Evolutionary conservation across 2,113 vertebrate species (phyloP).

Genomic region (Vulpes vulpes): DNA sequence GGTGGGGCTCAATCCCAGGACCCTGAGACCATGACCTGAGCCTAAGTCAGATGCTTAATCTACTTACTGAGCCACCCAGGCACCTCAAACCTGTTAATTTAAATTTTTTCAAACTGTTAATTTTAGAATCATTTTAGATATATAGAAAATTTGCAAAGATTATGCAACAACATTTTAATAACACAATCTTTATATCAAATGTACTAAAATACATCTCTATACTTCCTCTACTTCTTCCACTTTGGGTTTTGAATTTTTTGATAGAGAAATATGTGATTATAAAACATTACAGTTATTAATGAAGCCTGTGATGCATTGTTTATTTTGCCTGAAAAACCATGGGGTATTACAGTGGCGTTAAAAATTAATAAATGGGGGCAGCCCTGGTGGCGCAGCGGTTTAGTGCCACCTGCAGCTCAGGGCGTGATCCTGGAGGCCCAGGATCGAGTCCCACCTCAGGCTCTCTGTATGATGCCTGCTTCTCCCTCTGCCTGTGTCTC

Average conservation of each 20-base stretch:
- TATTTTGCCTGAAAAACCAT: not conserved
- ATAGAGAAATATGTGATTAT: not conserved
- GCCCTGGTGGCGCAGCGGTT: too few relatives aligned
- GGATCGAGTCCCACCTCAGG: too few relatives aligned
- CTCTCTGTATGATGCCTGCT: too few relatives aligned
- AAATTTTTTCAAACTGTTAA: not conserved
- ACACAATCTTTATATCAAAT: not conserved
- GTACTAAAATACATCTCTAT: not conserved
- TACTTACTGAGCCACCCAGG: too few relatives aligned
- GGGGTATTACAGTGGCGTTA: not conserved
- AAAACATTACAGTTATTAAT: not conserved
- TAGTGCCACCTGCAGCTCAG: too few relatives aligned
- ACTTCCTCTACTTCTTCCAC: not conserved
- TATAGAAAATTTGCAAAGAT: not conserved
- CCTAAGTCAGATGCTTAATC: not conserved
- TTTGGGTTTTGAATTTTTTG: not conserved
- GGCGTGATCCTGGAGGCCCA: too few relatives aligned
- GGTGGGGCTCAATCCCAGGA: not conserved
- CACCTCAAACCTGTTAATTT: not conserved
- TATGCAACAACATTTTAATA: constrained; percentile 44
- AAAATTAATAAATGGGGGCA: not conserved
- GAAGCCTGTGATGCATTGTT: not conserved
- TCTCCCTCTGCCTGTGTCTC: too few relatives aligned
- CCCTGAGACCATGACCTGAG: not conserved
- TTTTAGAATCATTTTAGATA: constrained; percentile 25